A percentile compares a stretch with the other conserved stretches of the same genome.
phyloP scores from a whole-genome alignment of 1,140 invertebrate genomes.

The Gonioctena quinquepunctata region DNA sequence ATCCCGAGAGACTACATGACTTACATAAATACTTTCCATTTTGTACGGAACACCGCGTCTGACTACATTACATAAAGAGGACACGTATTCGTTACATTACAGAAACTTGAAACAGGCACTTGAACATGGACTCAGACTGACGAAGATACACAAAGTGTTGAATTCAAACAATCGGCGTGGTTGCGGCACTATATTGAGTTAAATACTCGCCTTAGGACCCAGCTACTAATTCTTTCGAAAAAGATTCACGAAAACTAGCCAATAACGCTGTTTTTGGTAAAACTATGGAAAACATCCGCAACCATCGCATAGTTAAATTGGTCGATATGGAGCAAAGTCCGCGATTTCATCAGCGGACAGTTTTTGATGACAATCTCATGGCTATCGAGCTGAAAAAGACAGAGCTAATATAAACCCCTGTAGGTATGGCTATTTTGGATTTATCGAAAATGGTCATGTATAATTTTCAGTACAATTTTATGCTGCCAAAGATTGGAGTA shows the following conservation, averaged over 20 bases:
- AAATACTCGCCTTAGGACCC: slow-evolving; percentile 47
- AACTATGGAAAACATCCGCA: slow-evolving; percentile 56
- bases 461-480: not conserved
- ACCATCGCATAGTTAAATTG: slow-evolving; percentile 49
- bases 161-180: slow-evolving; percentile 52
- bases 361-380: slow-evolving; percentile 51
- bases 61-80: slow-evolving; percentile 39
- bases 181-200: slow-evolving; percentile 52
- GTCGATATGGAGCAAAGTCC: slow-evolving; percentile 22
- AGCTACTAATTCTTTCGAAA: slow-evolving; percentile 40
- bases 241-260: slow-evolving; percentile 57
- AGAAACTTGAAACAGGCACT: too few relatives aligned
- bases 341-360: slow-evolving; percentile 29
- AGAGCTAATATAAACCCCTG: slow-evolving; percentile 25
- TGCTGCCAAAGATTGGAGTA: too few relatives aligned
- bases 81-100: slow-evolving; percentile 54
- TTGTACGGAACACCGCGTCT: not conserved
- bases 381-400: slow-evolving; percentile 47
- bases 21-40: not conserved
- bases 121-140: too few relatives aligned
- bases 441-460: not conserved
- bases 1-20: not conserved
- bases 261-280: slow-evolving; percentile 58
- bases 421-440: not conserved
- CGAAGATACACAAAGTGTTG: slow-evolving; percentile 38